Percentiles rank a stretch among this genome's conserved stretches.
phyloP scores from a whole-genome alignment of 2,888 invertebrate genomes.

The Cerastoderma edule region DNA sequence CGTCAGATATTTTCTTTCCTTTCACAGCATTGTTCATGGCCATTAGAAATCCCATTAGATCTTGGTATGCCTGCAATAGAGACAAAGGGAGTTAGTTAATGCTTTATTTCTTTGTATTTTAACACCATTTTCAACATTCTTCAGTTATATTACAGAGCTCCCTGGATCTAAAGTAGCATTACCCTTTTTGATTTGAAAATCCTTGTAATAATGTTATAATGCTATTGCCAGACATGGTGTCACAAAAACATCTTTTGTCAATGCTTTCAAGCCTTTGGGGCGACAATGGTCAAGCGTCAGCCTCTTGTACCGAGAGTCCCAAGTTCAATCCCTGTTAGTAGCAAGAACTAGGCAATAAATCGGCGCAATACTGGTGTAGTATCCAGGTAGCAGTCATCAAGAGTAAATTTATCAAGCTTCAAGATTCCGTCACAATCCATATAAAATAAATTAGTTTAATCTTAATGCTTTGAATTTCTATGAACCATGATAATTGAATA shows the following conservation, averaged over 20 bases:
- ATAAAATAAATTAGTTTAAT: too few relatives aligned
- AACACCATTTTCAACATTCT: neutral
- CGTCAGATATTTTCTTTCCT: conserved; percentile 88
- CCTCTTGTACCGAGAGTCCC: too few relatives aligned
- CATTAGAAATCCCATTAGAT: conserved; percentile 94
- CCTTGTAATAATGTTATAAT: neutral
- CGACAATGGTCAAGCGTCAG: too few relatives aligned
- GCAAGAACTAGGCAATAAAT: too few relatives aligned
- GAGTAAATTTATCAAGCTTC: too few relatives aligned
- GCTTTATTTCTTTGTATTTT: neutral
- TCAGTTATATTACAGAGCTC: neutral
- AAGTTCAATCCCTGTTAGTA: too few relatives aligned
- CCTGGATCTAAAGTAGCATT: neutral
- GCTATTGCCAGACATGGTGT: neutral
- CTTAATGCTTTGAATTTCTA: too few relatives aligned
- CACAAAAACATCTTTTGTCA: neutral
- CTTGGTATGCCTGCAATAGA: conserved; percentile 85
- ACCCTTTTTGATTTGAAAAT: neutral
- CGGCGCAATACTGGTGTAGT: too few relatives aligned
- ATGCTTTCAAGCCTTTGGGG: too few relatives aligned
- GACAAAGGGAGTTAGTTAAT: neutral
- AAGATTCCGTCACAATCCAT: too few relatives aligned
- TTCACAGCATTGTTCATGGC: conserved; percentile 94
- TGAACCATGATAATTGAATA: too few relatives aligned
- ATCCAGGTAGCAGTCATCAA: too few relatives aligned